These are phyloP conservation scores for Apotomis turbidana DNA, from an alignment of 2,888 invertebrate species.

Conservation along the genomic window DNA sequence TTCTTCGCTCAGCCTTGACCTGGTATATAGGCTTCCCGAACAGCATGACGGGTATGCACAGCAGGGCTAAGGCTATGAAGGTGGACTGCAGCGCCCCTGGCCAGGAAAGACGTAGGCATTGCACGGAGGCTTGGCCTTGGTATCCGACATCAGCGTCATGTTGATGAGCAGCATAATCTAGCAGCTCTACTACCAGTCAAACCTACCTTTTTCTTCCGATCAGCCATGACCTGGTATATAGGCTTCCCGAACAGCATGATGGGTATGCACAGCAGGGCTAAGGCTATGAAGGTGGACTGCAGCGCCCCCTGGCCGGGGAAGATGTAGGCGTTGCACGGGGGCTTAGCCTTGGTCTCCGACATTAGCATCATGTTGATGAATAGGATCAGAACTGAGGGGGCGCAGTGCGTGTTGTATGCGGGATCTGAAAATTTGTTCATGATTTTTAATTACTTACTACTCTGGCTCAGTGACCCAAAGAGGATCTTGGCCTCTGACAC, in stretches of 20 bases:
- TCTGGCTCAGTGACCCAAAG: too few relatives aligned
- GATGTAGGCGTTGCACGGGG: constrained; percentile 84
- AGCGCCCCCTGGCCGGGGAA: constrained; percentile 83
- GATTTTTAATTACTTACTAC: too few relatives aligned
- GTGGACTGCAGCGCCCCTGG: constrained; percentile 85
- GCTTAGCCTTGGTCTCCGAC: constrained; percentile 71
- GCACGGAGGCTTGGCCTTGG: constrained; percentile 74
- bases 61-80: constrained; percentile 85
- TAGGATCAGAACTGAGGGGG: constrained; percentile 91
- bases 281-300: constrained; percentile 85
- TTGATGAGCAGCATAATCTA: constrained; percentile 93
- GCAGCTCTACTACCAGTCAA: too few relatives aligned
- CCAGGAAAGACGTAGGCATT: constrained; percentile 84
- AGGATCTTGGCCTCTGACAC: too few relatives aligned
- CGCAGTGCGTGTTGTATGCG: constrained; percentile 82
- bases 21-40: constrained; percentile 90
- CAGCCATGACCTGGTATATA: constrained; percentile 83
- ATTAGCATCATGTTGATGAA: constrained; percentile 92
- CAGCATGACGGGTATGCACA: constrained; percentile 91
- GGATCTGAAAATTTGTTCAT: constrained; percentile 60
- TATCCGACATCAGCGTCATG: constrained; percentile 87
- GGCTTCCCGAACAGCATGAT: constrained; percentile 92
- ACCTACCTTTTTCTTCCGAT: constrained; percentile 66
- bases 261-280: constrained; percentile 89
- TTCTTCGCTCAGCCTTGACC: constrained; percentile 72